Evolutionary conservation across 2,113 vertebrate species (phyloP).

Genomic region (Mandrillus leucophaeus): DNA sequence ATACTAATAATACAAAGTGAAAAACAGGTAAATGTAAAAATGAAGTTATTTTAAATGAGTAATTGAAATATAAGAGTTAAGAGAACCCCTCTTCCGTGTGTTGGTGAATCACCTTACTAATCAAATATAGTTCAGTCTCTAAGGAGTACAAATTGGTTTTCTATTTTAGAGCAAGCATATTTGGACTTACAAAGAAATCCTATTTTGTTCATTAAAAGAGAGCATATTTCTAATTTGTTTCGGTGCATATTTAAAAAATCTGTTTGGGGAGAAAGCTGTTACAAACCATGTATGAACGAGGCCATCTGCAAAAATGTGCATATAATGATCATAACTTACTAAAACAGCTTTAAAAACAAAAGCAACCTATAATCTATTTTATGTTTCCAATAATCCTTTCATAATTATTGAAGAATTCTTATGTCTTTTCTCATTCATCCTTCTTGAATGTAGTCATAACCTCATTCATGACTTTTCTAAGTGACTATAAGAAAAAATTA

Average conservation of each 20-base stretch:
- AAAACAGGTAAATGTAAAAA: neutral
- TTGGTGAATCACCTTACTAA: neutral
- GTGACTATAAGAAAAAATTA: neutral
- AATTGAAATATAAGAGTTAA: neutral
- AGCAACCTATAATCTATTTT: neutral
- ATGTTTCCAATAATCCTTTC: neutral
- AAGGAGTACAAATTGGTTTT: neutral
- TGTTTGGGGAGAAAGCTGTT: slow-evolving; percentile 23
- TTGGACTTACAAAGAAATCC: neutral
- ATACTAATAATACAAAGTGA: neutral
- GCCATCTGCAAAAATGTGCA: neutral
- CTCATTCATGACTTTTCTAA: neutral
- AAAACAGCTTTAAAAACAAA: slow-evolving; percentile 1
- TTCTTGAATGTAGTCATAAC: neutral
- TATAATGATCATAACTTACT: neutral
- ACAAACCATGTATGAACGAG: slow-evolving; percentile 39
- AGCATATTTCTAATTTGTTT: slow-evolving; percentile 34
- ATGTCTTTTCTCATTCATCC: neutral
- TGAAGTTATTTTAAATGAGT: neutral
- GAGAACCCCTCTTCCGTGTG: neutral
- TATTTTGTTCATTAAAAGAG: neutral
- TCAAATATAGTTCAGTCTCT: neutral
- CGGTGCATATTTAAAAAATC: slow-evolving; percentile 20
- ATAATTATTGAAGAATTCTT: neutral
- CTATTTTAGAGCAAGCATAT: slow-evolving; percentile 33